A percentile compares a stretch with the other conserved stretches of the same genome.
Conservation (phyloP, 2,113 vertebrate species). For the Axis porcinus region DNA sequence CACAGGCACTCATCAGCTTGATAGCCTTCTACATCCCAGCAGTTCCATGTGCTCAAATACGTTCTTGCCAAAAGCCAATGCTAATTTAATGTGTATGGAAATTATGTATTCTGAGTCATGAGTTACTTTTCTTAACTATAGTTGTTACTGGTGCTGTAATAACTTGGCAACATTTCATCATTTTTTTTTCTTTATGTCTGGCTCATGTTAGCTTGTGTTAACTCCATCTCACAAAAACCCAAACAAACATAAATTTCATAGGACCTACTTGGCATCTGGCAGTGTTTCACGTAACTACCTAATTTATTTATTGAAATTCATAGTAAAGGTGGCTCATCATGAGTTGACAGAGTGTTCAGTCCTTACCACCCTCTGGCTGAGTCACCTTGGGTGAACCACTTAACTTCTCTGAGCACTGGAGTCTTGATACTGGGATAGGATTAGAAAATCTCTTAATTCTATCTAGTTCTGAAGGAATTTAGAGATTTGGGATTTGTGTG, state of each 20-base stretch:
- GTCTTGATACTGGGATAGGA: background rate
- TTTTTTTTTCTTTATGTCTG: slow-evolving; percentile 49
- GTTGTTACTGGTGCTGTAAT: slow-evolving; percentile 44
- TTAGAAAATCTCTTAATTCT: background rate
- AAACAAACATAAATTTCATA: slow-evolving; percentile 20
- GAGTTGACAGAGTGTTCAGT: background rate
- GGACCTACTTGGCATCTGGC: slow-evolving; percentile 1
- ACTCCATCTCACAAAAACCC: slow-evolving; percentile 39
- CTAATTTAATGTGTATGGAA: slow-evolving; percentile 34
- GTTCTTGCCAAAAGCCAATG: background rate
- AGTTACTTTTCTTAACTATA: slow-evolving; percentile 61
- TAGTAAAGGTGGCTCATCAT: background rate
- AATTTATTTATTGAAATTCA: background rate
- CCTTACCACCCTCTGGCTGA: background rate
- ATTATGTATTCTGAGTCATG: slow-evolving; percentile 68
- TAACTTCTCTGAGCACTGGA: background rate
- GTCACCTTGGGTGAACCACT: background rate
- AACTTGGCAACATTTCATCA: slow-evolving; percentile 27
- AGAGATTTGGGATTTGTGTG: background rate
- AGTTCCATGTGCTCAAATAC: background rate
- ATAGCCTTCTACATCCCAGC: fast-evolving
- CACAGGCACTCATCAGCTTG: fast-evolving
- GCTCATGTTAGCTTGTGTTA: slow-evolving; percentile 38
- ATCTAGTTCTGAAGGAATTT: background rate
- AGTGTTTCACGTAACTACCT: background rate